These are phyloP conservation scores for Oxyruncus cristatus DNA, from an alignment of 2,113 vertebrate species.

Conservation along the genomic window DNA sequence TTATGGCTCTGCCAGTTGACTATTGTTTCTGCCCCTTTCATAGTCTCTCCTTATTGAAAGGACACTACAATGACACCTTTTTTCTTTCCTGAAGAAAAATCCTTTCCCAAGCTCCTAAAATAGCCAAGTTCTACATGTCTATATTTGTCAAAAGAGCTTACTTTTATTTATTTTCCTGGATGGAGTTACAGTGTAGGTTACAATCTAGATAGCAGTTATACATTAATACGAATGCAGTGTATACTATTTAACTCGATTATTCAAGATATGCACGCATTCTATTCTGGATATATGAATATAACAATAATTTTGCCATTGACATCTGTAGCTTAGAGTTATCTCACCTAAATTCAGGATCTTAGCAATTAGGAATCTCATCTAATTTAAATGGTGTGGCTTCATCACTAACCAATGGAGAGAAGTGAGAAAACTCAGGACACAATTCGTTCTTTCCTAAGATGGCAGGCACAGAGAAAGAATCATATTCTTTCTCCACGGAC, in stretches of 20 bases:
- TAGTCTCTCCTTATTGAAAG: background rate
- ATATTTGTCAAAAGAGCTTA: fast-evolving
- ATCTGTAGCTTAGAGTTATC: background rate
- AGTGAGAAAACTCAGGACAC: background rate
- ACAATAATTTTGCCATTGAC: background rate
- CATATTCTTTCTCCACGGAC: background rate
- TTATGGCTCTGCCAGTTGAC: background rate
- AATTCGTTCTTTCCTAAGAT: background rate
- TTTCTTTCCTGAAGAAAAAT: background rate
- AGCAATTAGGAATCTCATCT: background rate
- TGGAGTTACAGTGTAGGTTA: background rate
- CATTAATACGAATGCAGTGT: background rate
- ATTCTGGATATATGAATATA: background rate
- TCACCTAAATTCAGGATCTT: background rate
- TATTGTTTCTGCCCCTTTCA: background rate
- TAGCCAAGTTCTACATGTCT: background rate
- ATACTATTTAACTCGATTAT: background rate
- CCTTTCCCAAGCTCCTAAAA: background rate
- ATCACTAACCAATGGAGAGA: background rate
- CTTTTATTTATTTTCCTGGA: background rate
- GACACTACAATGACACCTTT: background rate
- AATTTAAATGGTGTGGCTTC: background rate
- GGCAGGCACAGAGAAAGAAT: background rate
- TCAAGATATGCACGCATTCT: background rate
- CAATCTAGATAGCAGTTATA: background rate